Base-by-base conservation (phyloP, 2,888 invertebrate genomes). In the Tolmerus cingulatus region DNA sequence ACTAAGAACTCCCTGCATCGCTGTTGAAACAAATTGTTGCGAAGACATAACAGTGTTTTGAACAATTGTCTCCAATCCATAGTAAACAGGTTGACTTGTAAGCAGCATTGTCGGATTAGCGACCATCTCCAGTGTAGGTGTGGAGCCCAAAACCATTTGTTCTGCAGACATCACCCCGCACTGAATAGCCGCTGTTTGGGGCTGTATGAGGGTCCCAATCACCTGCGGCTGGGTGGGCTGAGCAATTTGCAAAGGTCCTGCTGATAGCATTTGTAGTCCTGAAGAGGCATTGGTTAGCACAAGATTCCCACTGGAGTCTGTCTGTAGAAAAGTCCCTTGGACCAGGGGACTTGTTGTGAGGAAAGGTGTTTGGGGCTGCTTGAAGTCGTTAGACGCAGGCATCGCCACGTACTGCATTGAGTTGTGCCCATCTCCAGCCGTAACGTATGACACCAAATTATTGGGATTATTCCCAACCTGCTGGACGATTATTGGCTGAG, bases 31-130 rank as follows among this genome's bases (percentile, higher is more conserved):
- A 91, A 97, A 96, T 91, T 97, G 97, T 91, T 96, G 96, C 30
- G 97, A 97, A n/a, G 96, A 96, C 97, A 97, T 97, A 0, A 97
- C 96, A 5, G 97, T 97, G 90, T 97, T 97, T 92, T 97, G 97
- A 2, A 97, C 97, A 86, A 97, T 97, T 0, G 97, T 97, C 93
- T 97, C 97, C 89, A 97, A 93, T 0, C 97, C 97, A 90, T 97
- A 97, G 90, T 96, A 96, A 90, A 97, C 95, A 5, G 96, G 96
- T 90, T 96, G 96, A 19, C 95, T 95, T 74, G 94, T 93, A 87
- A 95, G 91, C 90, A 95, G 94, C 92, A 95, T 94, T 78, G 92
- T 92, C 46, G 93, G 94, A 91, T 95, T 94, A 14, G 94, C 94
- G 16, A 95, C 95, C 94, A 95, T 95, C 91, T 95, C 95, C 85